Evolutionary conservation across 2,113 vertebrate species (phyloP), one percentile per base, ranked within the genome.

Genomic region (Archilochus colubris): DNA sequence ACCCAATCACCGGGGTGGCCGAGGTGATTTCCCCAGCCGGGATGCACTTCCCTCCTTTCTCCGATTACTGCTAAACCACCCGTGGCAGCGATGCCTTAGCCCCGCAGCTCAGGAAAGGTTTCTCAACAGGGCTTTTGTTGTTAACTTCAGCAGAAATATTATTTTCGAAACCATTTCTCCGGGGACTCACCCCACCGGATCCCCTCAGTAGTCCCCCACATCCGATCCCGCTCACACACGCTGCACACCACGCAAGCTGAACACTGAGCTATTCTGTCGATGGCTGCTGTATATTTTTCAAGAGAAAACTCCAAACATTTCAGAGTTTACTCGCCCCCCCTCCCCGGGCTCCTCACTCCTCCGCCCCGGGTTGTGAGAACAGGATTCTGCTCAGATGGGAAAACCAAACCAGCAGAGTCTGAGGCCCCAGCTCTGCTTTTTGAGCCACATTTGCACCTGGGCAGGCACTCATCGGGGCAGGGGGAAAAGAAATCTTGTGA

Each of bases 261-360:
- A 91, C 92, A 69, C 95, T 92, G 92, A 50, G 74, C 86, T 61
- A 23, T 84, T 95, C 93, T 88, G 7, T 5, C 7, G 73, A 61
- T 9, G 2, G 76, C 89, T 7, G 67, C 53, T 1, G 40, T 48
- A 9, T 40, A 76, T 69, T 89, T 93, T 73, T 69, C 85, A 24
- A 70, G 73, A 75, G 89, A 36, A 9, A 91, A 68, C 94, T 84
- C 61, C 74, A 93, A 95, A 88, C 72, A 81, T 33, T 57, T 28
- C 82, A 18, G 54, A 61, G 27, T 69, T 76, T 20, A 61, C 51
- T 62, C 10, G 0, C 10, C 2, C 23, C 38, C 54, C 51, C 50
- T 6, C 10, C 20, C 18, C 3, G 0, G 8, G 16, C 79, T 9
- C 28, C 75, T 63, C 80, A 48, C 51, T 58, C 75, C 77, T 74